These are phyloP conservation scores for Danio choprae DNA, from an alignment of 2,797 vertebrate genomes.

Conservation along the genomic window DNA sequence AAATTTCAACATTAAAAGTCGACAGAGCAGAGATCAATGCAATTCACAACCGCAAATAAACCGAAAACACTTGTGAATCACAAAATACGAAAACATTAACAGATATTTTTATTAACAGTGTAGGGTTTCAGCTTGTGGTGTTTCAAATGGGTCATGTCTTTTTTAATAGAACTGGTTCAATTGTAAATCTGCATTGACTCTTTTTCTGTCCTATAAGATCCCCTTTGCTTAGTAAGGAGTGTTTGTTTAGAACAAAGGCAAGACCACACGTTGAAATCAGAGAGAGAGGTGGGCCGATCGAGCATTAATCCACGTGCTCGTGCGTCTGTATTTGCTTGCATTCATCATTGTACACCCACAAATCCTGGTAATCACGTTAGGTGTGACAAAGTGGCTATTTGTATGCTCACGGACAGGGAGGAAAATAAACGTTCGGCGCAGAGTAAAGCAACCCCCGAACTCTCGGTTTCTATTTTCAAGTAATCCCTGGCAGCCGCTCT, in stretches of 20 bases:
- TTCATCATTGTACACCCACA: conserved; percentile 62
- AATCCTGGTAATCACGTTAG: conserved; percentile 62
- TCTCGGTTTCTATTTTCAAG: conserved; percentile 44
- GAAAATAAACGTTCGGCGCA: conserved; percentile 25
- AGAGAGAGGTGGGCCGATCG: conserved; percentile 57
- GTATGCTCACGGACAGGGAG: conserved; percentile 52
- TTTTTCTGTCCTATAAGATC: conserved; percentile 28
- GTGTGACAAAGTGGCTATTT: conserved; percentile 62
- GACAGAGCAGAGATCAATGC: no score
- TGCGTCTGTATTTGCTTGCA: conserved; percentile 51
- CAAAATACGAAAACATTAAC: no score
- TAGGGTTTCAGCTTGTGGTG: no score
- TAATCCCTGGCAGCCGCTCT: conserved; percentile 40
- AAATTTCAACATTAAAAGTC: no score
- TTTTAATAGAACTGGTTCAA: not conserved
- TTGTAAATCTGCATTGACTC: conserved; percentile 5
- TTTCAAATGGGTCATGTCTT: conserved; percentile 25
- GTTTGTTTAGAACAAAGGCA: conserved; percentile 53
- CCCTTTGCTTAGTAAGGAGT: conserved; percentile 23
- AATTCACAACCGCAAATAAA: no score
- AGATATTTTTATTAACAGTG: no score
- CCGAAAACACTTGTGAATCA: no score
- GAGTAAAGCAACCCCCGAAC: conserved; percentile 35
- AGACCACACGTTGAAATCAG: conserved; percentile 46
- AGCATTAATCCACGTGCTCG: conserved; percentile 64